Evolutionary conservation across 2,113 vertebrate species (phyloP).

Genomic region (Chaetops frenatus): DNA sequence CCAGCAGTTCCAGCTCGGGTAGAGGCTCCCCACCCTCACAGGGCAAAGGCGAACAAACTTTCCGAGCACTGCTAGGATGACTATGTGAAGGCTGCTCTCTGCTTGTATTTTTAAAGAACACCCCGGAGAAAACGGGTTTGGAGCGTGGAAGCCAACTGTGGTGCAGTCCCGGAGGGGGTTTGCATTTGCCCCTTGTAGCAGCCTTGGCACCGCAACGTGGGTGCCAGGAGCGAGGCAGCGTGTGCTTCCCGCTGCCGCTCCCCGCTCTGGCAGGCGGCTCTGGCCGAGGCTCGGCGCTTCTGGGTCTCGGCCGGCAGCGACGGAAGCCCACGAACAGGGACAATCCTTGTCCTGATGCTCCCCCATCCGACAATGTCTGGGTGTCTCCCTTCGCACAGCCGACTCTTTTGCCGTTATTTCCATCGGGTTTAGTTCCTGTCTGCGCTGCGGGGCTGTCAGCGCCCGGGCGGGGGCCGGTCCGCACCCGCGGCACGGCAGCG

Average conservation of each 20-base stretch:
- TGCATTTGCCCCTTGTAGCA: background rate
- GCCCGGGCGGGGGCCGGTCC: background rate
- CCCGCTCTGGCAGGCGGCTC: background rate
- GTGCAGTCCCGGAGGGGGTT: background rate
- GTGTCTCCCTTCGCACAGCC: background rate
- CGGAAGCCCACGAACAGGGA: background rate
- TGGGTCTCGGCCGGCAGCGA: background rate
- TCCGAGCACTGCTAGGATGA: accelerated
- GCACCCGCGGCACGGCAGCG: background rate
- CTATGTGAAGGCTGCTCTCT: background rate
- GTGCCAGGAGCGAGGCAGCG: background rate
- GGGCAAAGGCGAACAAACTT: background rate
- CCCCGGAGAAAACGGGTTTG: background rate
- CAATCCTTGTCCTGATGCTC: slow-evolving; percentile 53
- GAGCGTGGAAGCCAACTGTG: background rate
- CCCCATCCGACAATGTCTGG: slow-evolving; percentile 34
- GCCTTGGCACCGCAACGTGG: background rate
- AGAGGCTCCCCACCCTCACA: background rate
- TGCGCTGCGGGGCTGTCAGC: background rate
- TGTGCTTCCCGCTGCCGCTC: background rate
- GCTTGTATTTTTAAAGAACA: background rate
- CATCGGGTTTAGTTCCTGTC: background rate
- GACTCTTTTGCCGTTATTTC: background rate
- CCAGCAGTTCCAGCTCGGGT: background rate
- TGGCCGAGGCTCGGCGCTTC: background rate